phyloP scores from a whole-genome alignment of 2,797 vertebrate genomes.

The Gymnocypris eckloni region DNA sequence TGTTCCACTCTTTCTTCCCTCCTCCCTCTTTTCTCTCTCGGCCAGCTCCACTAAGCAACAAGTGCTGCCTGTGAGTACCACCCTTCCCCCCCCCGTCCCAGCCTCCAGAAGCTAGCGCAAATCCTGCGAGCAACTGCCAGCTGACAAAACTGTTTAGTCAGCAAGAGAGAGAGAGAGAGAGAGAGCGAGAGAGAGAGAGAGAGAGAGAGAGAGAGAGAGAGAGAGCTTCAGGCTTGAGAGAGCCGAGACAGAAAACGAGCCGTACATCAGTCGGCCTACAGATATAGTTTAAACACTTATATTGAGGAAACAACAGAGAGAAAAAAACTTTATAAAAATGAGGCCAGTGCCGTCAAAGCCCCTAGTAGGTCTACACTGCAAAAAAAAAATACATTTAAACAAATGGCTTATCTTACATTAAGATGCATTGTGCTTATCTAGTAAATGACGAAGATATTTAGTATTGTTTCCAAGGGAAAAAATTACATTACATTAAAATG shows the following conservation, averaged over 20 bases:
- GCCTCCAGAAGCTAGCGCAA: conserved; percentile 78
- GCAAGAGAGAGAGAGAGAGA: conserved; percentile 45
- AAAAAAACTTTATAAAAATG: neutral
- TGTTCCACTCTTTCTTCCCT: conserved; percentile 23
- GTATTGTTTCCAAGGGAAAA: neutral
- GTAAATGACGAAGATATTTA: too few relatives aligned
- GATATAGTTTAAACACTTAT: neutral
- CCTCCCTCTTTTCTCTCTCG: conserved; percentile 38
- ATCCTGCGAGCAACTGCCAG: conserved; percentile 77
- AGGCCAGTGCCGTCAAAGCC: neutral
- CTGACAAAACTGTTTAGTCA: conserved; percentile 87
- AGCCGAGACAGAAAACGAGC: conserved; percentile 42
- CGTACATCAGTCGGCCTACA: conserved; percentile 45
- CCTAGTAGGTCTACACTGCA: neutral
- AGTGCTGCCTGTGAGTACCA: conserved; percentile 65
- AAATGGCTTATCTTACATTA: neutral
- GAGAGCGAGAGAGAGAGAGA: conserved; percentile 56
- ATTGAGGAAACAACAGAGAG: neutral
- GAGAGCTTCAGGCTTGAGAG: conserved; percentile 39
- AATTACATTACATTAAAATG: neutral
- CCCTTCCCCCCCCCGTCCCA: conserved; percentile 67
- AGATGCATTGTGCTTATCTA: neutral
- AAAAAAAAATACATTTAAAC: neutral
- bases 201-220: conserved; percentile 28
- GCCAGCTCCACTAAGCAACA: conserved; percentile 66